phyloP scores from a whole-genome alignment of 2,888 invertebrate genomes.

The Drosophila hamatofila region DNA sequence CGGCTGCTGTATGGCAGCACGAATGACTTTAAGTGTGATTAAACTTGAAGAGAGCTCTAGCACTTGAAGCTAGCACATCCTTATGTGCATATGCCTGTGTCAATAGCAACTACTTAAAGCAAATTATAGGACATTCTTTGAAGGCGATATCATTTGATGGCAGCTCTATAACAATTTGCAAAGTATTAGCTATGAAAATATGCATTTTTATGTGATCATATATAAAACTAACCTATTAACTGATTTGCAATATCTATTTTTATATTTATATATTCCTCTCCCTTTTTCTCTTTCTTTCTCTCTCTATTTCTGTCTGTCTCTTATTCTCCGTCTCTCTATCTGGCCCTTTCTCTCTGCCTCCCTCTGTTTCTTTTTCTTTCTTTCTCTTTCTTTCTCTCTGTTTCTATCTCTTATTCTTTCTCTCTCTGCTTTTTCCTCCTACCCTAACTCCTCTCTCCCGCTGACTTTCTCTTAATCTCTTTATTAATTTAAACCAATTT shows the following conservation, averaged over 20 bases:
- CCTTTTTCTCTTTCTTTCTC: too few relatives aligned
- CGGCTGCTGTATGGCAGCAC: not conserved
- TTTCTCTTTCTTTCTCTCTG: too few relatives aligned
- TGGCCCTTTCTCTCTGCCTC: not conserved
- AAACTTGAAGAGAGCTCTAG: constrained; percentile 8
- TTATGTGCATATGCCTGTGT: not conserved
- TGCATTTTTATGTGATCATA: not conserved
- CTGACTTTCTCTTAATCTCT: not conserved
- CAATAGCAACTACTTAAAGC: constrained; percentile 1
- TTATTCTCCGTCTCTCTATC: too few relatives aligned
- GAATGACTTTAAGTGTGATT: constrained; percentile 31
- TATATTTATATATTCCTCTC: too few relatives aligned
- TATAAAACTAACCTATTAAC: not conserved
- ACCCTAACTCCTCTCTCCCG: not conserved
- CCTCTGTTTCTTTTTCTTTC: not conserved
- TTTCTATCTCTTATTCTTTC: not conserved
- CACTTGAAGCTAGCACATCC: not conserved
- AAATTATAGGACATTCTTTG: not conserved
- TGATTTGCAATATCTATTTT: too few relatives aligned
- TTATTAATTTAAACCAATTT: constrained; percentile 38
- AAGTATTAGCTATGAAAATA: not conserved
- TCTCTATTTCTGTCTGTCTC: too few relatives aligned
- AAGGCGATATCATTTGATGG: not conserved
- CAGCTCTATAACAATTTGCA: not conserved
- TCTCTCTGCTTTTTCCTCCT: not conserved